phyloP scores from a whole-genome alignment of 35 echinoderm and acorn worm species.

The Apostichopus californicus region DNA sequence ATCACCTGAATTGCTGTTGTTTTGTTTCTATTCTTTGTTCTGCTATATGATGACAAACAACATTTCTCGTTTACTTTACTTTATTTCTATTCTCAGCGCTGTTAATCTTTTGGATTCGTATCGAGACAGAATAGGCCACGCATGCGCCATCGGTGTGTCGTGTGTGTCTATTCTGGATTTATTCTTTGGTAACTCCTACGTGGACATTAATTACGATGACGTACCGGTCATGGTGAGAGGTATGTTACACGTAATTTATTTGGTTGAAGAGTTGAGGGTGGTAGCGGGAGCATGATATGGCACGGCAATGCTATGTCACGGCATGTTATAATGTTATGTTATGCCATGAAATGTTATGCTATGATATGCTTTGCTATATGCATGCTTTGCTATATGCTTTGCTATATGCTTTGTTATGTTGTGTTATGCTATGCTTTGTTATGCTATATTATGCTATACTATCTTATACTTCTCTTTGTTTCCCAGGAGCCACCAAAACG shows the following conservation, averaged over 20 bases:
- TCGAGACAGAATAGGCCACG: conserved; percentile 47
- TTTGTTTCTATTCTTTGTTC: background rate
- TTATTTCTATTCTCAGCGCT: conserved; percentile 17
- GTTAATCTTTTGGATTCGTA: conserved; percentile 66
- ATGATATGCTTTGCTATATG: no score
- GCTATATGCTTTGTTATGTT: no score
- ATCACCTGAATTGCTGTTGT: background rate
- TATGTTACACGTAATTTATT: background rate
- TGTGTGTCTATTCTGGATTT: conserved; percentile 59
- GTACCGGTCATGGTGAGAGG: conserved; percentile 64
- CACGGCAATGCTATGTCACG: no score
- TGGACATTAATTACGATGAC: conserved; percentile 45
- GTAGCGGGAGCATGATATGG: no score
- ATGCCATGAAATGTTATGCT: no score
- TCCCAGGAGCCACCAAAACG: conserved; percentile 10
- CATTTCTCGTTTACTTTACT: background rate
- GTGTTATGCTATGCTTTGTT: no score
- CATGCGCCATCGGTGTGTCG: conserved; percentile 61
- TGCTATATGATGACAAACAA: background rate
- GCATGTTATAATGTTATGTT: no score
- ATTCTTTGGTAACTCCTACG: conserved; percentile 66
- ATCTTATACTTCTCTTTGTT: background rate
- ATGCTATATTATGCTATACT: no score
- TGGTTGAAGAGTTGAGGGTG: no score
- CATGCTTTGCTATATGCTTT: no score